Base-by-base conservation (phyloP, 1,140 invertebrate species). In the Bombus balteatus region DNA sequence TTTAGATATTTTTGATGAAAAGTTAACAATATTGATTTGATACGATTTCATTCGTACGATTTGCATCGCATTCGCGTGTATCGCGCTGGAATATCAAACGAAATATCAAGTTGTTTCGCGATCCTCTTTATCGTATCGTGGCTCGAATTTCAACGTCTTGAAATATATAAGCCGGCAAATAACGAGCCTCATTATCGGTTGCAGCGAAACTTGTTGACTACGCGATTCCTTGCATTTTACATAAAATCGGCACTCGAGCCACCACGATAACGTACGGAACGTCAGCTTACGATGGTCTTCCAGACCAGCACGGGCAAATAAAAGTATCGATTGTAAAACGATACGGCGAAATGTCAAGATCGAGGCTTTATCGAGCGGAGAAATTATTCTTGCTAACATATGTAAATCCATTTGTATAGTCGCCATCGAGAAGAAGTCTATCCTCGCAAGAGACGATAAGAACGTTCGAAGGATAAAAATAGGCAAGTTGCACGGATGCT, bases 331-430 rank as follows among this genome's bases (percentile, higher is more conserved):
- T 85, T 57, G 57, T 65, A 32, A 57, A 85, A 73, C 28, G 9
- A 65, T n/a, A 18, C 25, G 5, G 8, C 18, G 10, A 73, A 85
- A 80, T 80, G 83, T 80, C 78, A 85, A 85, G 78, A 68, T 85
- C 83, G 83, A 81, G 70, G 78, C 47, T 66, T 10, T 28, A 41
- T 57, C 70, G 57, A 87, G 10, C 59, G 34, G n/a, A 37, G 41
- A 65, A 81, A 32, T 70, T 37, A 28, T 32, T 62, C 15, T 43
- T 37, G 70, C 34, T 2, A 8, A 41, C 25, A 9, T 0, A 22
- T 22, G 25, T 53, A 83, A 66, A 57, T 32, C 34, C 13, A n/a
- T 28, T 28, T 9, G 18, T 22, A n/a, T 28, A 41, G 12, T 59
- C 47, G 47, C 1, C 47, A 41, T 70, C 34, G 37, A 71, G 79